phyloP scores from a whole-genome alignment of 1,140 invertebrate genomes.

The Mizuhopecten yessoensis region DNA sequence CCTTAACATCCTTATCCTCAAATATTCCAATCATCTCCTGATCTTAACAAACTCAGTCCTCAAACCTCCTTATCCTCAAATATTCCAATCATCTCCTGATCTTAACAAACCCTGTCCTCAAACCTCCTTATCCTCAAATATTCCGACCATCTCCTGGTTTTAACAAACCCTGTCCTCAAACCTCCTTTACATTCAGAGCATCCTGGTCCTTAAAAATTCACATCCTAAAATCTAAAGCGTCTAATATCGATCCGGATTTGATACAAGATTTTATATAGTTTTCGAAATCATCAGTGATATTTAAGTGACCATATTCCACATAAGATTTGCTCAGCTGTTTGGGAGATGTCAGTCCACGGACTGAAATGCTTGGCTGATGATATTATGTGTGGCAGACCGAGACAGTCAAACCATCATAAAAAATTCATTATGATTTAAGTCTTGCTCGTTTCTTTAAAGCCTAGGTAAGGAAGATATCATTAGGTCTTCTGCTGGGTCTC shows the following conservation, averaged over 20 bases:
- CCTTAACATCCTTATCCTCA: neutral
- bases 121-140: neutral
- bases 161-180: too few species aligned
- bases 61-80: neutral
- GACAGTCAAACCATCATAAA: constrained; percentile 25
- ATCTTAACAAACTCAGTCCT: neutral
- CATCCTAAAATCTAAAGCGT: too few species aligned
- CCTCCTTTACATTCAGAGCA: too few species aligned
- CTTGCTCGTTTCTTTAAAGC: neutral
- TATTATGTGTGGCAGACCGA: neutral
- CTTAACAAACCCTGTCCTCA: too few species aligned
- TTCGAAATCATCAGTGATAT: neutral
- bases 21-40: neutral
- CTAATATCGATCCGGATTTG: too few species aligned
- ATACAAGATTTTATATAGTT: neutral
- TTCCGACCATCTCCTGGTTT: neutral
- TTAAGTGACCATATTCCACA: neutral
- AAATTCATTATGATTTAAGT: neutral
- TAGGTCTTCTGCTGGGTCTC: neutral
- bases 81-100: neutral
- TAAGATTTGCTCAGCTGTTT: neutral
- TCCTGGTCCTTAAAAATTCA: too few species aligned
- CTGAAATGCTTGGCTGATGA: neutral
- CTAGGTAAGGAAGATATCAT: neutral
- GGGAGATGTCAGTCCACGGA: neutral